Base-by-base conservation (phyloP, 2,113 vertebrate genomes). In the Lampris incognitus region DNA sequence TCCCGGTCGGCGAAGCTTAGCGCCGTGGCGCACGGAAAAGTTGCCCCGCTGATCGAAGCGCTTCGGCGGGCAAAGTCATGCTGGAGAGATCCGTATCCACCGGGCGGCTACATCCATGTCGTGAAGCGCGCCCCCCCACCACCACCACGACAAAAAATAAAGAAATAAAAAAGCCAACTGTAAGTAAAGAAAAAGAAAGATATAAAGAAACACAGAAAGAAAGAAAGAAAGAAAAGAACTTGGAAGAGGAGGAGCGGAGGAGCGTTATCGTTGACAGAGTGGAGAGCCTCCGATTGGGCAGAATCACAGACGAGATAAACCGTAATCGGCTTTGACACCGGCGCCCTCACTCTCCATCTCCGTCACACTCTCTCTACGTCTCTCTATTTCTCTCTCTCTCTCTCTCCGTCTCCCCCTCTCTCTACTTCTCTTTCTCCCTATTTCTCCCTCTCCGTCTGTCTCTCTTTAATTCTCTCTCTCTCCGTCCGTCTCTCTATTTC, bases 281-380 rank as follows among this genome's bases (percentile, higher is more conserved):
- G 57, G 64, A 62, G 24, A 79, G 79, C 69, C 82, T 80, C 82
- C 60, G 52, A 82, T 78, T 79, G 74, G 78, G 85, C 73, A 81
- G 60, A 88, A 91, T 92, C 94, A 93, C 93, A 91, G 86, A 92
- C 81, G 87, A 86, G 93, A 92, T 92, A 83, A 94, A 92, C 90
- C 79, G 80, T 96, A 96, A 97, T 94, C 95, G 88, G 96, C 95
- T 97, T 95, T 94, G 87, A 92, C 91, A 91, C 80, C 79, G 88
- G 91, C 86, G 92, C 91, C 93, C 89, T 87, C 86, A 66, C 72
- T 77, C 79, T 63, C 88, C 69, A 81, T 36, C 74, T 65, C 73
- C 37, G 62, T 48, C 64, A 24, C 72, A 2, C 55, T 57, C 55
- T 37, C 51, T 9, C 51, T 36, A 67, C 1, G 60, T 51, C 41